Conservation (phyloP, 2,113 vertebrate genomes). For the Chitala chitala region DNA sequence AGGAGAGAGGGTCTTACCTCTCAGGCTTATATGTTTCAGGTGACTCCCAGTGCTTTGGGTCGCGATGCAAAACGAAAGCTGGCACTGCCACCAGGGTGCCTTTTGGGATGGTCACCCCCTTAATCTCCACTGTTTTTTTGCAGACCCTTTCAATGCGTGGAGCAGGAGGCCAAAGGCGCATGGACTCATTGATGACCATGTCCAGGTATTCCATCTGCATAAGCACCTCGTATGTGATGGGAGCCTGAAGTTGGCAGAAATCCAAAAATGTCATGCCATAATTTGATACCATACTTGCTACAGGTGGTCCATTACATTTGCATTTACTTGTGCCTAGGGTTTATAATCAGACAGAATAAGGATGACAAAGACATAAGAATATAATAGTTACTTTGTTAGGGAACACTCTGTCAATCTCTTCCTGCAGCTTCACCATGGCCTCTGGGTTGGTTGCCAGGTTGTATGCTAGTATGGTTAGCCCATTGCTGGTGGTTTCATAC, state of each 20-base stretch:
- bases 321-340: no score
- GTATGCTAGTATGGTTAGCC: conserved; percentile 57
- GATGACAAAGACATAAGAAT: neutral
- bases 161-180: conserved; percentile 53
- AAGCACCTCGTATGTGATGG: conserved; percentile 49
- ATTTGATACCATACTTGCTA: no score
- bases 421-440: conserved; percentile 57
- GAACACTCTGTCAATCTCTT: conserved; percentile 63
- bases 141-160: conserved; percentile 59
- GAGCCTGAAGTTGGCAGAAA: conserved; percentile 42
- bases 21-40: conserved; percentile 55
- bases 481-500: conserved; percentile 68
- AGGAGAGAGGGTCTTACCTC: conserved; percentile 42
- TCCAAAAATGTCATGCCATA: no score
- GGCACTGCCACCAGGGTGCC: conserved; percentile 41
- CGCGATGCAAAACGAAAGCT: conserved; percentile 47
- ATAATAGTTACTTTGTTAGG: conserved; percentile 54
- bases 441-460: conserved; percentile 64
- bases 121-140: conserved; percentile 67
- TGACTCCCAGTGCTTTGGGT: conserved; percentile 52
- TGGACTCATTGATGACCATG: conserved; percentile 68
- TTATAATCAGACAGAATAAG: no score
- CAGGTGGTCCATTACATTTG: no score
- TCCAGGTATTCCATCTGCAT: conserved; percentile 76
- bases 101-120: conserved; percentile 53